Evolutionary conservation across 2,888 invertebrate species (phyloP), one percentile per base, ranked within the genome.

Genomic region (Ornithoptera priamus): DNA sequence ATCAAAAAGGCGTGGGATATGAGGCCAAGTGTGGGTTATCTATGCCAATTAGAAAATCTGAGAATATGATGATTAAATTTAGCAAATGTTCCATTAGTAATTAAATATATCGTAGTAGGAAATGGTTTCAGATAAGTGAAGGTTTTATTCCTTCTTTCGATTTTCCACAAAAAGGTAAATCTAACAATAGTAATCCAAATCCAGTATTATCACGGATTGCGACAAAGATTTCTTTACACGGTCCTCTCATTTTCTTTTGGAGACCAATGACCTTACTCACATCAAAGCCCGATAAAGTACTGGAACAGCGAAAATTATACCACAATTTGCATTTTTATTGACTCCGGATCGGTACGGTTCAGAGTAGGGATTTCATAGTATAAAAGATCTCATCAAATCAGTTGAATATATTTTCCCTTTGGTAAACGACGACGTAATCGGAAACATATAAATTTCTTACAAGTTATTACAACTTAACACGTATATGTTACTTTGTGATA

Each of bases 261-360:
- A 58, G 57, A 58, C n/a, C 20, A 58, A 58, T 58, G 50, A 17
- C 62, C 62, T 50, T 50, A 15, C 30, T 46, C 50, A 30, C 63
- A 63, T 63, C 63, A 63, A 63, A 63, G 53, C 50, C 50, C 30
- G 42, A 50, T 24, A 53, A 18, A 53, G 22, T 30, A 63, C 30
- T 53, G 30, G 30, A 50, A 63, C 53, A 24, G 12, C 20, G 67
- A 62, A 62, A 67, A 67, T 67, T 62, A 67, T 67, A 67, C 67
- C 30, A 24, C 57, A 67, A 63, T 67, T 67, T 62, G 67, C 62
- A 67, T 67, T 58, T 67, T 67, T 67, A 67, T 67, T 62, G 62
- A 67, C 62, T 62, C 42, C 62, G 57, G 62, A 24, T 62, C 67
- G 42, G 62, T 58, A 57, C 67, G 62, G 20, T 62, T 62, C 57